phyloP scores from a whole-genome alignment of 2,113 vertebrate genomes.

The Plestiodon gilberti region DNA sequence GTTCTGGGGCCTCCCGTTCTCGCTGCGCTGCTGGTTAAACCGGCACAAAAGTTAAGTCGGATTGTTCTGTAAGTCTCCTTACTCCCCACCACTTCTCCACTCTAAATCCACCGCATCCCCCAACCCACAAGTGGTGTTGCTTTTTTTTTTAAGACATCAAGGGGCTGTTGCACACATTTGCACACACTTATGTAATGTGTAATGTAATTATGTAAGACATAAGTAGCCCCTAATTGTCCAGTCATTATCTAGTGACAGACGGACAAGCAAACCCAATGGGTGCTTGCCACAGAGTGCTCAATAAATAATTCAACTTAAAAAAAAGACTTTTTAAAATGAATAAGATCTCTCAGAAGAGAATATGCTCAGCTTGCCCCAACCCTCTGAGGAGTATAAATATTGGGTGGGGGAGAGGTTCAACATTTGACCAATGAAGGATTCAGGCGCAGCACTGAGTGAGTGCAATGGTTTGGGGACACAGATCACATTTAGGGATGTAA shows the following conservation, averaged over 20 bases:
- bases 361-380: background rate
- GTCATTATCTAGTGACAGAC: background rate
- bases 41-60: too few species aligned
- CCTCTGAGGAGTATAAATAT: background rate
- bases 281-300: background rate
- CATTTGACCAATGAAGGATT: background rate
- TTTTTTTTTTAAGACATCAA: background rate
- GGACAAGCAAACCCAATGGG: background rate
- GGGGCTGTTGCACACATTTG: background rate
- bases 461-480: background rate
- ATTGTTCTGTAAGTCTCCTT: background rate
- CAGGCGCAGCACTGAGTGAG: background rate
- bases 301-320: background rate
- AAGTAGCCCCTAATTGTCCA: background rate
- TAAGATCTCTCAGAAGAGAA: background rate
- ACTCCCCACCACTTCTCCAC: background rate
- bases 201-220: background rate
- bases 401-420: background rate
- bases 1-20: too few species aligned
- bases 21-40: too few species aligned
- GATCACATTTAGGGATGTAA: background rate
- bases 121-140: background rate
- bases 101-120: background rate
- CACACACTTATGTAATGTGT: too few species aligned
- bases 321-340: background rate